Evolutionary conservation across 2,797 vertebrate species (phyloP), one percentile per base, ranked within the genome.

Genomic region (Austrolebias charrua): DNA sequence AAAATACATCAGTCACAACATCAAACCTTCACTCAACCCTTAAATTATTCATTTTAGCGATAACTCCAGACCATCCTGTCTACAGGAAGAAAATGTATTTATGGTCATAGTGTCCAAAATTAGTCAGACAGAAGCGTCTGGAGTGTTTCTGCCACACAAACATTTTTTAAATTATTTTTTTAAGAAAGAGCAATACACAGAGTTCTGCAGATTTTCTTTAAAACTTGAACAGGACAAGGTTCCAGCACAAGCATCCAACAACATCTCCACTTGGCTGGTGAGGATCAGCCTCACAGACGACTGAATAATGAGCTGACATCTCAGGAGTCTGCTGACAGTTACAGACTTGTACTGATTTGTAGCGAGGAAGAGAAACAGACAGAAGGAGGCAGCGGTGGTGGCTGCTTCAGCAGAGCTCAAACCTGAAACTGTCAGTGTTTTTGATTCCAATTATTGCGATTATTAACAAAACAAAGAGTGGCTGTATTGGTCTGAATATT

Each of bases 21-120:
- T 13, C 40, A 58, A 45, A 62, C 58, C 60, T 71, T 60, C 60
- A 61, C 66, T 31, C 33, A 46, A 49, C 47, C 62, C 49, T 65
- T 70, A 63, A 28, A 46, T 5, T 13, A 78, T 46, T 43, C 13
- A 63, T 43, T 65, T 46, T 42, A 68, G 63, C 62, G 52, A 31
- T 74, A 56, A 60, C 6, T 8, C 33, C 19, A 63, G 44, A 76
- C 55, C 55, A 54, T 24, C 19, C 29, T 52, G 51, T 48, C 51
- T 53, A 38, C 18, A 38, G 71, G 20, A 71, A 56, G 48, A 48
- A 49, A 71, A 48, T 33, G 18, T 0, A 28, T 66, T 65, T 33
- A 52, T 55, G 60, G 61, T 46, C 60, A 53, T 45, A 55, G 53
- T 68, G 53, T 47, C 24, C 60, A 57, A 69, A 44, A 29, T 62